Evolutionary conservation across 2,113 vertebrate species (phyloP).

Genomic region (Syngnathus scovelli): DNA sequence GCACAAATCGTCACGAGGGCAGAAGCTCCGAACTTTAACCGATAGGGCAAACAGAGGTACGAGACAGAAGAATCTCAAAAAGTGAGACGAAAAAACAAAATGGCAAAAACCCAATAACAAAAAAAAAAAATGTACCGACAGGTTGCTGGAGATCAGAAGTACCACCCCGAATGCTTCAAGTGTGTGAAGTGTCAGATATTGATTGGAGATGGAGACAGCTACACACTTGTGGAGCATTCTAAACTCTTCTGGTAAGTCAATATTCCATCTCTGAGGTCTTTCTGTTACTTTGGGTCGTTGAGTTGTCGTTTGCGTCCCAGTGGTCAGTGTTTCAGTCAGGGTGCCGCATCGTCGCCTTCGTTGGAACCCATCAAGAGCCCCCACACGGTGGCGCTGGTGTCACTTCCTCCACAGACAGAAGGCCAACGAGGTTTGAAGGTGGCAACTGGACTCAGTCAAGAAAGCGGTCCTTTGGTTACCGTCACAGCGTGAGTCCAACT

Average conservation of each 20-base stretch:
- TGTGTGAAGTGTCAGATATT: conserved; percentile 81
- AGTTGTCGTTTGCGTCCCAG: conserved; percentile 52
- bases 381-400: conserved; percentile 90
- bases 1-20: conserved; percentile 12
- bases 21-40: too few species aligned
- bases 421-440: conserved; percentile 78
- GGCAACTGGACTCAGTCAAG: conserved; percentile 73
- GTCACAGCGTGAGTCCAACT: conserved; percentile 80
- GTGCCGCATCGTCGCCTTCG: conserved; percentile 67
- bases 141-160: conserved; percentile 93
- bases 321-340: conserved; percentile 84
- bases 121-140: conserved; percentile 33
- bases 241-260: conserved; percentile 87
- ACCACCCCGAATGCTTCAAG: conserved; percentile 93
- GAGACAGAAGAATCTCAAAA: neutral
- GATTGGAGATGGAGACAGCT: conserved; percentile 91
- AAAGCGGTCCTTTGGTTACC: conserved; percentile 74
- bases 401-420: conserved; percentile 79
- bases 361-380: conserved; percentile 66
- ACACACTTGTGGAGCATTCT: conserved; percentile 84
- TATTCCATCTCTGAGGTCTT: neutral
- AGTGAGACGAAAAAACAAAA: neutral
- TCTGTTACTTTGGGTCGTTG: neutral
- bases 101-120: neutral
- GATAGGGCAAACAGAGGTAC: too few species aligned